Base-by-base conservation (phyloP, 2,113 vertebrate genomes). In the Struthidea cinerea region DNA sequence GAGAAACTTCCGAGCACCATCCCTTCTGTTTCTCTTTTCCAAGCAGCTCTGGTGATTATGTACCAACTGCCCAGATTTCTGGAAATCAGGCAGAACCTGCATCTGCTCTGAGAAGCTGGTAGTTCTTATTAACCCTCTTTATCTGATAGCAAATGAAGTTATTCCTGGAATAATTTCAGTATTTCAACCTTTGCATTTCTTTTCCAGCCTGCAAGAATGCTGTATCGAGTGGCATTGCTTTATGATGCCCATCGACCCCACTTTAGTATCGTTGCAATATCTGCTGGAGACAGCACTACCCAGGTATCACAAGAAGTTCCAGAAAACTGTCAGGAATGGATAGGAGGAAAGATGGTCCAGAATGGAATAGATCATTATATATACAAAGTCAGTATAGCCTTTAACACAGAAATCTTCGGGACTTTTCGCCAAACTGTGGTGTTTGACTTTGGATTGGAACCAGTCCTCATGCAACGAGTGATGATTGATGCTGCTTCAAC, bases 401-500 rank as follows among this genome's bases (percentile, higher is more conserved):
- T 99, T 97, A 99, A 98, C 97, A 99, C 99, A 47, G 99, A 99
- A 98, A 99, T 99, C 98, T 99, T 99, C 95, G 99, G 99, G 68
- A 99, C 99, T 96, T 99, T 99, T 98, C 98, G 99, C 69, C 99
- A 99, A 98, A 99, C 99, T 33, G 98, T 99, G 87, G 99, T 99
- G 93, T 99, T 99, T 96, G 99, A 99, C 98, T 99, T 99, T 74
- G 99, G 99, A 96, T 98, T 99, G 74, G 99, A 99, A 82, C 99
- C 99, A 35, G 99, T 99, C 96, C 98, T 99, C 96, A 99, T 99
- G 99, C 99, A 99, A 97, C 98, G 99, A 97, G 98, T 99, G 67
- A 99, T 99, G 99, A 99, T 99, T 97, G 99, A 99, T 94, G 99
- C 99, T 84, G 99, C 99, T 93, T 99, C 99, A 61, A 99, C 99